Evolutionary conservation across 2,888 invertebrate species (phyloP), one percentile per base, ranked within the genome.

Genomic region (Holacanthella duospinosa): DNA sequence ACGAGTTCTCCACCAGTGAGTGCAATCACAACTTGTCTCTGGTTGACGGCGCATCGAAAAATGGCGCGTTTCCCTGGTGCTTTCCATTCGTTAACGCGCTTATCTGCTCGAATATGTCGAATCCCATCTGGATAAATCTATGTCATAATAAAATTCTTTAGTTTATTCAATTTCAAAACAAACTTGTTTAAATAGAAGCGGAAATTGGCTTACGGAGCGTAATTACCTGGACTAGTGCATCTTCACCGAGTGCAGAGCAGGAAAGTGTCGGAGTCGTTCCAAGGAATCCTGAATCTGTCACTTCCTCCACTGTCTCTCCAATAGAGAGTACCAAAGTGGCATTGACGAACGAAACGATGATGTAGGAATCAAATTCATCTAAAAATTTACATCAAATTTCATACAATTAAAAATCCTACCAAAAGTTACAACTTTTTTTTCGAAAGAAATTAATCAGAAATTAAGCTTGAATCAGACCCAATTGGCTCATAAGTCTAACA

Each of bases 231-330:
- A 99, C 94, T 27, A 99, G 80, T 1, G 97, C 95, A 79, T 99
- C 97, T 75, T 93, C 96, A 62, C 97, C 97, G 29, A 99, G 83
- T 43, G 96, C 92, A 12, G 95, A 93, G 79, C 99, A 99, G 68
- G 93, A 91, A n/a, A 99, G 81, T 0, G 99, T 99, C 0, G 97
- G 96, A 0, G 97, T 97, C 0, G 97, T 99, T 65, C 97, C 97
- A 75, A 99, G 82, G 78, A 99, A 99, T 55, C 99, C 99, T 67
- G 97, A 97, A 79, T 99, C 99, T 0, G 97, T 95, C 27, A 99
- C 99, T 86, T 99, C 99, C 79, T 99, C 99, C n/a, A 99, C 99
- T 19, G 97, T 99, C 79, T 99, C 99, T 73, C 99, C 99, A 77
- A 99, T 99, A 74, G 95, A 95, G 75, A 99, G 84, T 70, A 99